Base-by-base conservation (phyloP, 2,888 invertebrate species). In the Hirtodrosophila histrioides region DNA sequence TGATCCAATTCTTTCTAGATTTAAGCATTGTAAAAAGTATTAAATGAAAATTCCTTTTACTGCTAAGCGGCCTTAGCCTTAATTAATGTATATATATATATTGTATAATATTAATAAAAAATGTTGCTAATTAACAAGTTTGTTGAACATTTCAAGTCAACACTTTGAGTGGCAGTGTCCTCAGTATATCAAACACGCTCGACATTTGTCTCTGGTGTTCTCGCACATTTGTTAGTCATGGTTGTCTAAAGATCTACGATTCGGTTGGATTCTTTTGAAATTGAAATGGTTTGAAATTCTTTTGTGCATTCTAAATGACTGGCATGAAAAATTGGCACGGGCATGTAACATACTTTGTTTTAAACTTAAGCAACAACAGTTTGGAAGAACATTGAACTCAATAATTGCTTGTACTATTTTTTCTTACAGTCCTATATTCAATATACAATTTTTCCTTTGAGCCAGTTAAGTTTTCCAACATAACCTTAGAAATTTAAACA, bases 51-150 rank as follows among this genome's bases (percentile, higher is more conserved):
- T 61, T 54, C 33, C 51, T n/a, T 31, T 37, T 8, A 41, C 31
- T 36, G 24, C 43, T 23, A 33, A 46, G 27, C 11, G 7, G 31
- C 31, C 31, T 31, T 39, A 50, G 33, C 23, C 35, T 33, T 17
- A 29, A 67, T 33, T 33, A 5, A 27, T 27, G 6, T 27, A 27
- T 27, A 5, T 27, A 27, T 29, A 27, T 33, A 23, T n/a, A 31
- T 11, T 31, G 31, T 29, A 44, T 39, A 53, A 31, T 31, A 31
- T 27, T 50, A 75, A 58, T 70, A 64, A 69, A 69, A 51, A 57
- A 54, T 69, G 31, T 33, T 79, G 77, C 75, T 87, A 87, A 83
- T 83, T 87, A 85, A 87, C 75, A 74, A 69, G 50, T 60, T 67
- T 58, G 66, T 46, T 67, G 50, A 58, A 56, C 48, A 64, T 67